Evolutionary conservation across 2,797 vertebrate species (phyloP).

Genomic region (Eidolon dupreanum): DNA sequence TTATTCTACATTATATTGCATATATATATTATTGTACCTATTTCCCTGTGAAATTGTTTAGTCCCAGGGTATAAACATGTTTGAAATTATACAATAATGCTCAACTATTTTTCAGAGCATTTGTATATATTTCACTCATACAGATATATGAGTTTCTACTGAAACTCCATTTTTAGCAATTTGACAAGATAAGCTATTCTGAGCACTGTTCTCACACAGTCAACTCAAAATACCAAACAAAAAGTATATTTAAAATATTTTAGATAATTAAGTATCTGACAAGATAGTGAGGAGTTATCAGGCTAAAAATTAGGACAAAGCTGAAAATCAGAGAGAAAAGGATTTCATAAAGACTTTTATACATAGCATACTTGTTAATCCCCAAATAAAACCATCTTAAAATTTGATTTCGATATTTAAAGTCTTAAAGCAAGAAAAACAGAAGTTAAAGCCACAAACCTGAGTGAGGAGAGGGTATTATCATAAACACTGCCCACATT

Average conservation of each 20-base stretch:
- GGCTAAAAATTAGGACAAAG: background rate
- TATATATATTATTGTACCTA: background rate
- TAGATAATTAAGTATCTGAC: background rate
- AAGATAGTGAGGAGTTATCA: background rate
- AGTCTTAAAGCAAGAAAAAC: background rate
- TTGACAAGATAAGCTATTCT: background rate
- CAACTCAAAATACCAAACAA: background rate
- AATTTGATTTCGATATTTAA: background rate
- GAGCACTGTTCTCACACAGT: background rate
- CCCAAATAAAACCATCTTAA: background rate
- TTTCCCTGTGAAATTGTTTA: background rate
- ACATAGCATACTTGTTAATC: background rate
- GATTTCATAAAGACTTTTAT: background rate
- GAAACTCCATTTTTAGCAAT: background rate
- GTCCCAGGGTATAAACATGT: background rate
- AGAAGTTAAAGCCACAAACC: background rate
- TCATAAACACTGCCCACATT: background rate
- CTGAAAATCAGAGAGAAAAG: background rate
- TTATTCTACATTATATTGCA: background rate
- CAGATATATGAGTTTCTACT: background rate
- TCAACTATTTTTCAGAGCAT: background rate
- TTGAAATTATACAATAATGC: background rate
- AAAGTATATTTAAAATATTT: background rate
- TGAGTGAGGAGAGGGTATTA: background rate
- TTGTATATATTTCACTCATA: background rate